Evolutionary conservation across 2,797 vertebrate genomes (phyloP).

Genomic region (Lagocephalus sceleratus): DNA sequence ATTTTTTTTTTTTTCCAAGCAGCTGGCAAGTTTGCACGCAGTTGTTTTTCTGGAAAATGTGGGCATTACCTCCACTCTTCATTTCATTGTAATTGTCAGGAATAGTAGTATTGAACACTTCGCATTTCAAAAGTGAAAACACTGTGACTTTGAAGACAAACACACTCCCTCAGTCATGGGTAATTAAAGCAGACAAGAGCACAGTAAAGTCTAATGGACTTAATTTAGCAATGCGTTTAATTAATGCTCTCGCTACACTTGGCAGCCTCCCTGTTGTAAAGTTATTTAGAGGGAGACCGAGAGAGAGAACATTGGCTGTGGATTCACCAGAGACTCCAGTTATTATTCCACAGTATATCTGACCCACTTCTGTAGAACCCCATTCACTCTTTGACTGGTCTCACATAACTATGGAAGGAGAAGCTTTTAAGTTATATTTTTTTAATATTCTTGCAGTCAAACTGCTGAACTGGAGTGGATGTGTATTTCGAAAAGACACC

Average conservation of each 20-base stretch:
- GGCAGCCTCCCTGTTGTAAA: conserved; percentile 3
- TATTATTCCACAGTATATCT: conserved; percentile 21
- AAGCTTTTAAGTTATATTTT: conserved; percentile 3
- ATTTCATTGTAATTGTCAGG: conserved; percentile 24
- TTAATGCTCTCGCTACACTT: conserved; percentile 23
- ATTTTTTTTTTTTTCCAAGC: conserved; percentile 18
- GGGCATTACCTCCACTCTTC: conserved; percentile 3
- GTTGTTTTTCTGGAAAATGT: conserved; percentile 29
- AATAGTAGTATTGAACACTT: conserved; percentile 37
- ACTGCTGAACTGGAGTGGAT: not conserved
- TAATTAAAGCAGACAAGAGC: conserved; percentile 25
- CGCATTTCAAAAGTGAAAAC: conserved; percentile 36
- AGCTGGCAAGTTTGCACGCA: conserved; percentile 39
- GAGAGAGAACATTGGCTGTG: not conserved
- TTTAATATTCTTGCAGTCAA: not conserved
- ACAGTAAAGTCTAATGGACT: conserved; percentile 33
- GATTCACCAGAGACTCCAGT: conserved; percentile 19
- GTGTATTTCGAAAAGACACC: not conserved
- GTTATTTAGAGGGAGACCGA: conserved; percentile 22
- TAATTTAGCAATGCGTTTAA: conserved; percentile 37
- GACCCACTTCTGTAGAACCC: conserved; percentile 39
- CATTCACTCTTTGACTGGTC: conserved; percentile 9
- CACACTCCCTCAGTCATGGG: conserved; percentile 25
- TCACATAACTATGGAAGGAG: not conserved
- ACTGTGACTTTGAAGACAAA: conserved; percentile 28